A percentile compares a stretch with the other conserved stretches of the same genome.
Conservation (phyloP, 2,113 vertebrate genomes). For the Phyllostomus discolor region DNA sequence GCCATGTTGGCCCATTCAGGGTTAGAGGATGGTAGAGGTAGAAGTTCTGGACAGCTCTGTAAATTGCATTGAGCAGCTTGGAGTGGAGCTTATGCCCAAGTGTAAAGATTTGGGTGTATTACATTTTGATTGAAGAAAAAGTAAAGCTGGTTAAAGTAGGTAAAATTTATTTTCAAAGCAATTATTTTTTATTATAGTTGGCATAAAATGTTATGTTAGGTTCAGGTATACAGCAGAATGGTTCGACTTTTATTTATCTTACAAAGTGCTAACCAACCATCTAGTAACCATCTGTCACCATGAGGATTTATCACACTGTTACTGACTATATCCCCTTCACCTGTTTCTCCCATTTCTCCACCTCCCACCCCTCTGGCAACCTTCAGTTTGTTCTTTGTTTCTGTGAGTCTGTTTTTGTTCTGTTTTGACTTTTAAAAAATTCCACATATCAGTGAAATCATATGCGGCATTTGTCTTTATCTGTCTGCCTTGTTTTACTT, state of each 20-base stretch:
- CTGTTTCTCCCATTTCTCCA: neutral
- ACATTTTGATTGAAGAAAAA: neutral
- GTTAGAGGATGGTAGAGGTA: neutral
- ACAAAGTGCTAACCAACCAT: neutral
- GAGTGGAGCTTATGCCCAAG: neutral
- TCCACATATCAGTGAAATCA: neutral
- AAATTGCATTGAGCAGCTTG: neutral
- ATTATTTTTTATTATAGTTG: neutral
- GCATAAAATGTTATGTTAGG: neutral
- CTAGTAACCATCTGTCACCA: neutral
- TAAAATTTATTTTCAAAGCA: constrained; percentile 4
- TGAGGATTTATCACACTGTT: neutral
- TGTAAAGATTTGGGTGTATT: neutral
- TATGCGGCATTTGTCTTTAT: neutral
- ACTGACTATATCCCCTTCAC: neutral
- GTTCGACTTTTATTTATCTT: neutral
- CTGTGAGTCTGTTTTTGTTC: neutral
- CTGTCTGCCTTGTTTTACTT: neutral
- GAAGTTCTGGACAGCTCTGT: neutral
- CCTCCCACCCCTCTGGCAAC: neutral
- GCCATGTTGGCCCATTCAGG: neutral
- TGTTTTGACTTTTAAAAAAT: neutral
- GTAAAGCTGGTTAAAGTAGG: neutral
- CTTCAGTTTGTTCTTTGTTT: neutral
- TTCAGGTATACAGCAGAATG: neutral